Conservation (phyloP, 2,888 invertebrate species). For the Diarsia rubi region DNA sequence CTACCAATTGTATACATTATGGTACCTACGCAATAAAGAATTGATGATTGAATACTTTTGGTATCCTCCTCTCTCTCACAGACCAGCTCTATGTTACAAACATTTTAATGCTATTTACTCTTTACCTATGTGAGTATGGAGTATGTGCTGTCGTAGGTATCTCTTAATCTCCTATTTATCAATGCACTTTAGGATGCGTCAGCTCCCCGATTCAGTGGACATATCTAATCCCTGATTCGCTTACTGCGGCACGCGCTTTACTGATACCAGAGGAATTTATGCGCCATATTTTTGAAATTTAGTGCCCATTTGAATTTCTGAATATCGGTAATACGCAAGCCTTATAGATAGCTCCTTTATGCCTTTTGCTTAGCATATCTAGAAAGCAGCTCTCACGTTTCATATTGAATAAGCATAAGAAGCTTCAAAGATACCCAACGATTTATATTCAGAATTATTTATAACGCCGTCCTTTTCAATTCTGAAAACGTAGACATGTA, state of each 20-base stretch:
- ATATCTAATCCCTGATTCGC: conserved; percentile 6
- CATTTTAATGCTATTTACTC: neutral
- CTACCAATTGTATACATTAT: no score
- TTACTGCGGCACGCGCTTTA: neutral
- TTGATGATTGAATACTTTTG: no score
- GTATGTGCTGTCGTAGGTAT: neutral
- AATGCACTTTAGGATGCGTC: conserved; percentile 13
- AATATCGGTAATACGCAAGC: conserved; percentile 28
- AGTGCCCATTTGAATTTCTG: conserved; percentile 32
- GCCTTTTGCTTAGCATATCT: conserved; percentile 38
- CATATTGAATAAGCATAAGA: conserved; percentile 51
- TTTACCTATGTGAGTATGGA: neutral
- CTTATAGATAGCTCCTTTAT: conserved; percentile 26
- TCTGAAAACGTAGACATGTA: conserved; percentile 54
- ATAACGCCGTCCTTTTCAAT: conserved; percentile 53
- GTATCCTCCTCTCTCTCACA: neutral
- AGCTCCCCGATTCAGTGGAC: neutral
- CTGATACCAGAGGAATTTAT: neutral
- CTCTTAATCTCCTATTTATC: neutral
- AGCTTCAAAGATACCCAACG: conserved; percentile 34
- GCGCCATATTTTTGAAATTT: conserved; percentile 5
- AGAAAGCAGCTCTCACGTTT: conserved; percentile 47
- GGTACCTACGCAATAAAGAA: no score
- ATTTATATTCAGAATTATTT: conserved; percentile 55
- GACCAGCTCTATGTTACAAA: neutral